Evolutionary conservation across 1,140 invertebrate genomes (phyloP), one percentile per base, ranked within the genome.

Genomic region (Cydia amplana): DNA sequence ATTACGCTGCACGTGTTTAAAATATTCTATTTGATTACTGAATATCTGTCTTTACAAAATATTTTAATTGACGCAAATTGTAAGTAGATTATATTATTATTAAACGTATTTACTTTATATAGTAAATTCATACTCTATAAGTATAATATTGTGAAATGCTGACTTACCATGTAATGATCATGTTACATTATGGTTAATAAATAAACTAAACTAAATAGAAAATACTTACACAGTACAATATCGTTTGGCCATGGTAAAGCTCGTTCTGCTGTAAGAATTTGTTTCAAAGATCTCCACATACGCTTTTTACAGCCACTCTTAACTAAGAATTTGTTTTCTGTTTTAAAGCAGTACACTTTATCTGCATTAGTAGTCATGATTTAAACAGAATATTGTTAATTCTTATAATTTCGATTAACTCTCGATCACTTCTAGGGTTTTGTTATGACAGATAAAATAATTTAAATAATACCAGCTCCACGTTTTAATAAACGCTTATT

Each of bases 281-380:
- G 96, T 85, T 97, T 97, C 46, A 97, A 84, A 4, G 96, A 96
- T 83, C 95, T 94, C 96, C 96, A 97, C 77, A 95, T 95, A 75
- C 95, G 94, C 87, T 96, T 97, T 83, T 96, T 96, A 78, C 86
- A 91, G 16, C 90, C 90, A 84, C 87, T 91, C 86, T 93, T 93
- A 32, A 89, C 89, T 49, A 93, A 80, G 77, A 90, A 93, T 77
- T 91, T 91, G 72, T 91, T 91, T 82, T 92, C 87, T 40, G 77
- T 77, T 83, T 93, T 93, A 64, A 91, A 93, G 78, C 85, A 82
- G 70, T 85, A 87, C 63, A 65, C 80, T 83, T 86, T 93, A 73
- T 91, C 89, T 20, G 60, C 51, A 76, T 92, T 88, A 20, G 77
- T 74, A 16, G 81, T 86, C 86, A 89, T 91, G 4, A 72, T 40